Conservation (phyloP, 1,140 invertebrate genomes). For the Seison nebaliae region DNA sequence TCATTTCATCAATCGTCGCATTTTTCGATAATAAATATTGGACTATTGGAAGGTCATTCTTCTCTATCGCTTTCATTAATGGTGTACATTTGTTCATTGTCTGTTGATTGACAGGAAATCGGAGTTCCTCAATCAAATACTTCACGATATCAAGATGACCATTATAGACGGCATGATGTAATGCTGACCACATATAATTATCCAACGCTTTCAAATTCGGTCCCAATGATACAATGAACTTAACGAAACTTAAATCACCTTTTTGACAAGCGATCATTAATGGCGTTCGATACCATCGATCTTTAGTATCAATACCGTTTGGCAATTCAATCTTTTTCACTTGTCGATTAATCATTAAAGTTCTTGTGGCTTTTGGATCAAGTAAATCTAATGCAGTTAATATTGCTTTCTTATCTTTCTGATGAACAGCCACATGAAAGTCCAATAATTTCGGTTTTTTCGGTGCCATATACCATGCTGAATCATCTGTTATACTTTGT, state of each 20-base stretch:
- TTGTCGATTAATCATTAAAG: too few species aligned
- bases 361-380: too few species aligned
- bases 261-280: constrained; percentile 23
- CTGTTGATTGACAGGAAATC: constrained; percentile 23
- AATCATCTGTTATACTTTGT: too few species aligned
- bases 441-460: too few species aligned
- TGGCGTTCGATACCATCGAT: constrained; percentile 28
- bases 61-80: constrained; percentile 27
- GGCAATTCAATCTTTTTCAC: too few species aligned
- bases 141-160: constrained; percentile 15
- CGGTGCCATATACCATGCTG: constrained; percentile 30
- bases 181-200: constrained; percentile 29
- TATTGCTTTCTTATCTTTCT: too few species aligned
- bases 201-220: constrained; percentile 24
- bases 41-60: constrained; percentile 21
- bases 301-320: too few species aligned
- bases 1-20: constrained; percentile 24
- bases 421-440: too few species aligned
- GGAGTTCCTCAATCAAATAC: constrained; percentile 1
- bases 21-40: constrained; percentile 22
- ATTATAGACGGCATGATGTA: constrained; percentile 28
- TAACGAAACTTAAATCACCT: constrained; percentile 22
- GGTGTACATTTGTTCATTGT: constrained; percentile 27
- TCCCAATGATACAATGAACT: constrained; percentile 23
- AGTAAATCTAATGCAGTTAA: too few species aligned